phyloP scores from a whole-genome alignment of 2,797 vertebrate species.

The Megalops cyprinoides region DNA sequence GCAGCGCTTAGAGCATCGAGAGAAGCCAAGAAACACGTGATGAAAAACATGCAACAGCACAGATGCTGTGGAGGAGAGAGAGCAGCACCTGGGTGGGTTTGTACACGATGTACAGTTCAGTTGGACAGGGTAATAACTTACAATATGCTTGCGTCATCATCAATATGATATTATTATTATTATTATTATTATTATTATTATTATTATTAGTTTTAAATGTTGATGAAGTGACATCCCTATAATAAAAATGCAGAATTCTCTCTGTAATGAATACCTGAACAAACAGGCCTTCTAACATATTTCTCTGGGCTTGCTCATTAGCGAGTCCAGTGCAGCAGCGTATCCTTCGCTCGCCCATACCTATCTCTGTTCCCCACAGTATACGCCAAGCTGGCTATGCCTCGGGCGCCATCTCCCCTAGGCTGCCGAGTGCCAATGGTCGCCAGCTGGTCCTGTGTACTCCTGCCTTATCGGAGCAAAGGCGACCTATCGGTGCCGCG shows the following conservation, averaged over 20 bases:
- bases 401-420: constrained; percentile 66
- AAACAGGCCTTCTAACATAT: neutral
- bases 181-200: no score
- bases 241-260: neutral
- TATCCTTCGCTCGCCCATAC: neutral
- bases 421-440: constrained; percentile 65
- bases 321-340: constrained; percentile 7
- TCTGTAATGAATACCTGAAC: constrained; percentile 14
- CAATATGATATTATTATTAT: no score
- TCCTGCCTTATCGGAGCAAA: constrained; percentile 35
- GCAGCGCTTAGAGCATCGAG: constrained; percentile 5
- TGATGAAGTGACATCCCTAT: neutral
- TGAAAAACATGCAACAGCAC: neutral
- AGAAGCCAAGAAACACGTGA: neutral
- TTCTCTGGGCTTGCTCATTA: constrained; percentile 30
- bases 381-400: constrained; percentile 62
- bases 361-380: constrained; percentile 27
- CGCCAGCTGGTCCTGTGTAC: constrained; percentile 74
- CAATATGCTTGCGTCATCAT: constrained; percentile 4
- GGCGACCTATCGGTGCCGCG: constrained; percentile 21
- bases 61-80: neutral
- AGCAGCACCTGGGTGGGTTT: neutral
- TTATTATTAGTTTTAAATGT: no score
- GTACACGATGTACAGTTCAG: constrained; percentile 17
- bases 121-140: neutral